Evolutionary conservation across 2,888 invertebrate species (phyloP), one percentile per base, ranked within the genome.

Genomic region (Mystacides longicornis): DNA sequence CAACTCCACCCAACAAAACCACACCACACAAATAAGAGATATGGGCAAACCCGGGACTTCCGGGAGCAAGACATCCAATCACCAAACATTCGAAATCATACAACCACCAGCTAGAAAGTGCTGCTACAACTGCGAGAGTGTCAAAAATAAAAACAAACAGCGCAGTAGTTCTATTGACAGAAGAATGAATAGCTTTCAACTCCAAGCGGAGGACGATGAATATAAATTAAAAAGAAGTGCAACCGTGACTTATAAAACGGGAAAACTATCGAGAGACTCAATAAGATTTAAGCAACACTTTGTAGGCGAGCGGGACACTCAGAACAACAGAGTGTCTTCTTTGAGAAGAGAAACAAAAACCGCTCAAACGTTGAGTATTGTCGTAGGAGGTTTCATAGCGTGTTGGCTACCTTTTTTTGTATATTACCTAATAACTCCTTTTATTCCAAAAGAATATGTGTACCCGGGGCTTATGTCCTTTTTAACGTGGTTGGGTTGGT

Each of bases 321-420:
- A 61, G 22, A 81, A 80, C 64, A 80, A 78, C 63, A 72, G 86
- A 61, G 85, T 86, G 1, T 85, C 85, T 1, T 85, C 84, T 5
- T 71, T 86, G 55, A 79, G 88, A 51, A 76, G 90, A 50, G 93
- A 93, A 67, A 89, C 88, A 2, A 93, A 93, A 73, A 92, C 93
- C 0, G 91, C 91, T 2, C 90, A 91, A 67, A 92, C 92, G 0
- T 69, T 93, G 50, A 90, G 90, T 60, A 82, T 92, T 3, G 92
- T 93, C 0, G 89, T 93, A 0, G 92, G 92, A 0, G 91, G 91
- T 2, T 92, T 92, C 64, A 85, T 92, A 2, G 86, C 88, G 4
- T 93, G 92, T 65, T 93, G 93, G 93, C 69, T 92, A 23, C 92
- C 92, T 0, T 93, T 93, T 70, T 93, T 92, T 70, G 74, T 90